These are phyloP conservation scores for Tethea ocularis DNA, from an alignment of 2,888 invertebrate genomes.

Conservation along the genomic window DNA sequence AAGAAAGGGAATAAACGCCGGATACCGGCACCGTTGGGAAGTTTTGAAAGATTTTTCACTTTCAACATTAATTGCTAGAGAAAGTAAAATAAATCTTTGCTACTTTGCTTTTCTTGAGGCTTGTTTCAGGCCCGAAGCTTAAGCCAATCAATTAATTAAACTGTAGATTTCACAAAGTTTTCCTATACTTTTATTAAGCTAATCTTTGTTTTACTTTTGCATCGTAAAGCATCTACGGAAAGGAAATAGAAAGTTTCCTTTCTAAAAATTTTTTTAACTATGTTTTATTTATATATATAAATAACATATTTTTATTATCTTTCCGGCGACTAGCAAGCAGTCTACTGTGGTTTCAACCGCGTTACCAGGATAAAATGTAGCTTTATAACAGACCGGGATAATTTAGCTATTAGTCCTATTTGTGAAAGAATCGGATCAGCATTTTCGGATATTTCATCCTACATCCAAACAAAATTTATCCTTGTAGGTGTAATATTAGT, in stretches of 20 bases:
- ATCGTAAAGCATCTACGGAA: background rate
- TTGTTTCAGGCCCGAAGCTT: conserved; percentile 60
- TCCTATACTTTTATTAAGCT: conserved; percentile 12
- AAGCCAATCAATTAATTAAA: conserved; percentile 79
- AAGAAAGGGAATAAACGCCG: conserved; percentile 73
- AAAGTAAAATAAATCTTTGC: conserved; percentile 80
- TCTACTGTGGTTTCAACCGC: too few species aligned
- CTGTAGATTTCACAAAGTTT: conserved; percentile 49
- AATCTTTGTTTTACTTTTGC: conserved; percentile 11
- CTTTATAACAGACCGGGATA: too few species aligned
- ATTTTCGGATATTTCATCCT: too few species aligned
- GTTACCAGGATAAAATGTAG: too few species aligned
- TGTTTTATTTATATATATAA: too few species aligned
- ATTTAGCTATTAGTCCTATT: too few species aligned
- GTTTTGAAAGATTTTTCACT: conserved; percentile 81
- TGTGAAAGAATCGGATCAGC: too few species aligned
- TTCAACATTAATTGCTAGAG: conserved; percentile 78
- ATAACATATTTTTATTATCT: too few species aligned
- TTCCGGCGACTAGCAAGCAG: too few species aligned
- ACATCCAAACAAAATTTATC: too few species aligned
- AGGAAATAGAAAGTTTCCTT: background rate
- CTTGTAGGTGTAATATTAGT: too few species aligned
- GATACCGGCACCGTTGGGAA: conserved; percentile 55
- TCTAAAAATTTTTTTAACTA: background rate
- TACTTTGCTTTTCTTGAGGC: conserved; percentile 70